Evolutionary conservation across 2,113 vertebrate species (phyloP).

Genomic region (Chionodraco myersi): DNA sequence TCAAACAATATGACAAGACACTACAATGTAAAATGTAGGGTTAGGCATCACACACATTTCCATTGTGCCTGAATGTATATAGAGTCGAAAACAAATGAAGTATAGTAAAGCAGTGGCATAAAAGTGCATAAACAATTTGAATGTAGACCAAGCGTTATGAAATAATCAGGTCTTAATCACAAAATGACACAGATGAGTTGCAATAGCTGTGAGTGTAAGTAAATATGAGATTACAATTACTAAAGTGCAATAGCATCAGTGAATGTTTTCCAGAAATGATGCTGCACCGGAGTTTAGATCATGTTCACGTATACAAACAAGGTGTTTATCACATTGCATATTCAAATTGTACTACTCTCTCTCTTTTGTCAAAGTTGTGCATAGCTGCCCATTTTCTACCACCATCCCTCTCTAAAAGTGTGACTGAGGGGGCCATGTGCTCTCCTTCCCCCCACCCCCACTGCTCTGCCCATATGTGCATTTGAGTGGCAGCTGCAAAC

Average conservation of each 20-base stretch:
- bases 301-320: background rate
- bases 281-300: background rate
- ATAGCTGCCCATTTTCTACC: constrained; percentile 36
- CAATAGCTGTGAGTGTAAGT: background rate
- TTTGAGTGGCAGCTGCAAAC: constrained; percentile 79
- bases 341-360: background rate
- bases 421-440: constrained; percentile 75
- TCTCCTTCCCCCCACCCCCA: constrained; percentile 53
- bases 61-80: constrained; percentile 3
- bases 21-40: constrained; percentile 7
- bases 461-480: constrained; percentile 72
- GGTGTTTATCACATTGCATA: background rate
- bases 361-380: constrained; percentile 2
- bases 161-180: background rate
- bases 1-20: constrained; percentile 44
- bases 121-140: background rate
- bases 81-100: background rate
- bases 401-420: constrained; percentile 40
- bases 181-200: background rate
- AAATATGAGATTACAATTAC: background rate
- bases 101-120: background rate
- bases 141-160: background rate
- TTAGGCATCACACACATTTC: background rate
- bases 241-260: background rate
- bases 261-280: background rate